Evolutionary conservation across 2,888 invertebrate genomes (phyloP).

Genomic region (Phaonia tiefii): DNA sequence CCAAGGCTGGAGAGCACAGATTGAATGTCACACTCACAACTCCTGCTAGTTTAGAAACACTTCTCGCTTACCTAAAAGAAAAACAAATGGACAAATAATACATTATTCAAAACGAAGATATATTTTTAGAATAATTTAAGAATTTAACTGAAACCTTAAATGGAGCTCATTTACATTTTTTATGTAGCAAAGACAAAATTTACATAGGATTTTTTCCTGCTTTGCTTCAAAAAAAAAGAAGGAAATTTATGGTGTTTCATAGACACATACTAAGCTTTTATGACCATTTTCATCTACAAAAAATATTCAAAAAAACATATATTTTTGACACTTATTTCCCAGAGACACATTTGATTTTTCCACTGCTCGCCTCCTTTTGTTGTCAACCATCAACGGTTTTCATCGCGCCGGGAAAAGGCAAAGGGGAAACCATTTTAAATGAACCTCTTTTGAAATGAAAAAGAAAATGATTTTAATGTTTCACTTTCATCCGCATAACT

Average conservation of each 20-base stretch:
- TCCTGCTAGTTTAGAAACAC: no score
- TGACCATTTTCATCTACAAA: constrained; percentile 37
- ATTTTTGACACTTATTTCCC: constrained; percentile 26
- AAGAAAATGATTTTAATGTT: constrained; percentile 31
- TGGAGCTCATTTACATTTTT: constrained; percentile 26
- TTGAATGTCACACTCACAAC: no score
- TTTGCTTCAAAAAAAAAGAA: constrained; percentile 1
- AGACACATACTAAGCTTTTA: constrained; percentile 41
- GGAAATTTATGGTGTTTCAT: constrained; percentile 50
- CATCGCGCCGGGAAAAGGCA: neutral
- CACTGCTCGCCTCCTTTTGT: neutral
- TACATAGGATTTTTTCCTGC: constrained; percentile 40
- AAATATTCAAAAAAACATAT: constrained; percentile 38
- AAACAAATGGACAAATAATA: constrained; percentile 25
- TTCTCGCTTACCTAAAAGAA: constrained; percentile 51
- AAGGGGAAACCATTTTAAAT: constrained; percentile 23
- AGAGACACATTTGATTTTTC: constrained; percentile 9
- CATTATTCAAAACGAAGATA: constrained; percentile 26
- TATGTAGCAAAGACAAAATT: constrained; percentile 46
- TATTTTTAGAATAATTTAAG: constrained; percentile 6
- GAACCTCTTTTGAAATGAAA: constrained; percentile 41
- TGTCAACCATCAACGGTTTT: constrained; percentile 30
- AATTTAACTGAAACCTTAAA: constrained; percentile 3
- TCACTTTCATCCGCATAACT: neutral
- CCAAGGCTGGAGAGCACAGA: no score